Evolutionary conservation across 2,113 vertebrate species (phyloP), one percentile per base, ranked within the genome.

Genomic region (Lates calcarifer): DNA sequence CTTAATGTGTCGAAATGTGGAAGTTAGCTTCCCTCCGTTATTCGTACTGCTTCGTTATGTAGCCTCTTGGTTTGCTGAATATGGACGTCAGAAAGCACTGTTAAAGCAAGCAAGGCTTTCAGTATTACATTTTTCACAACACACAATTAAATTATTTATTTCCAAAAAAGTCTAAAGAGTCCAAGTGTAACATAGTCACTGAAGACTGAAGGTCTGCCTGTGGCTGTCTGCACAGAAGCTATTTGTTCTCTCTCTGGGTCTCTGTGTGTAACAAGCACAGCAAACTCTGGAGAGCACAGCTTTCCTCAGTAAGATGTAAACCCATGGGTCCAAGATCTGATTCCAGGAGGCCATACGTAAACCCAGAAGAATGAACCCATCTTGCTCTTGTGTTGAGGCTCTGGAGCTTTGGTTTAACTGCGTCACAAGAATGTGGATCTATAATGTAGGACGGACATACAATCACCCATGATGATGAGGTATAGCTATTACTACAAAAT

Each of bases 291-390:
- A 92, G 37, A 97, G 83, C 53, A 97, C 95, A 0, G 95, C 91
- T 20, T 95, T 94, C 65, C 96, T 94, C 49, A 98, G 94, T 76
- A 97, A 93, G 82, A 98, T 97, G 87, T 97, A 97, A 53, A 97
- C 95, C 96, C 96, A 97, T 1, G 96, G 96, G 81, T 97, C 96
- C 67, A 97, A 88, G 87, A 97, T 96, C 93, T 97, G 96, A 88
- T 97, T 97, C 95, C 96, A 97, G 35, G 95, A 92, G 10, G 96
- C 96, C 63, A 97, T 82, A 15, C 95, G 95, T 56, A 98, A 94
- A 0, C 92, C 90, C 65, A 95, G 76, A 61, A 97, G 94, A 39
- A 95, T 90, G 1, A 93, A 87, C 8, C 65, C 51, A 56, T 94
- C 87, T 3, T 87, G 79, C n/a, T 78, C 31, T 5, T 10, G 7